These are phyloP conservation scores for Epiblema foenella DNA, from an alignment of 2,888 invertebrate genomes.

Conservation along the genomic window DNA sequence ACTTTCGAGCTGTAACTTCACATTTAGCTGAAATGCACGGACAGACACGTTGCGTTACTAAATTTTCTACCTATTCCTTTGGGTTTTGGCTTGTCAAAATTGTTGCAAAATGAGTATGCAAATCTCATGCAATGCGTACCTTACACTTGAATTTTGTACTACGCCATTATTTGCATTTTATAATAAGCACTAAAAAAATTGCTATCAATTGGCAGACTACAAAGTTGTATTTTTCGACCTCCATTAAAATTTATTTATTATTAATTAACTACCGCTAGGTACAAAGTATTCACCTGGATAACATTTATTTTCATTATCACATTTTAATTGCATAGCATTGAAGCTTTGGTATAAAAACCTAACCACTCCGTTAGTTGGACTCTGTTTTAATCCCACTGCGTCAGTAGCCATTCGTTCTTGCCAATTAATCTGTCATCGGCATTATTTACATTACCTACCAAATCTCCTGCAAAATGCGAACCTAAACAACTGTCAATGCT, in stretches of 20 bases:
- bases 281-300: not conserved
- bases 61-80: conserved; percentile 27
- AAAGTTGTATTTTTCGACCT: too few relatives aligned
- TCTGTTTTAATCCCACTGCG: conserved; percentile 12
- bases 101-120: conserved; percentile 5
- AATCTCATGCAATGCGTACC: conserved; percentile 10
- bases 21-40: conserved; percentile 31
- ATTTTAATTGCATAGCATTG: not conserved
- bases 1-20: conserved; percentile 35
- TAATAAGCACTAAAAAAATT: not conserved
- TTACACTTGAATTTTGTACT: not conserved
- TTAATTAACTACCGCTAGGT: too few relatives aligned
- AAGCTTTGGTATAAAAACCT: not conserved
- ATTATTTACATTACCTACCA: conserved; percentile 6
- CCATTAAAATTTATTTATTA: too few relatives aligned
- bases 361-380: not conserved
- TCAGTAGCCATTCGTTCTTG: conserved; percentile 1
- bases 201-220: not conserved
- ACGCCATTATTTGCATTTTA: not conserved
- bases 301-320: not conserved
- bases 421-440: conserved; percentile 14
- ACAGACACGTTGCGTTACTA: conserved; percentile 31
- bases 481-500: not conserved
- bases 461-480: conserved; percentile 11
- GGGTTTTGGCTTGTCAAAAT: conserved; percentile 26